Percentiles rank a stretch among this genome's conserved stretches.
Conservation (phyloP, 2,113 vertebrate genomes). For the Genyomyrus donnyi region DNA sequence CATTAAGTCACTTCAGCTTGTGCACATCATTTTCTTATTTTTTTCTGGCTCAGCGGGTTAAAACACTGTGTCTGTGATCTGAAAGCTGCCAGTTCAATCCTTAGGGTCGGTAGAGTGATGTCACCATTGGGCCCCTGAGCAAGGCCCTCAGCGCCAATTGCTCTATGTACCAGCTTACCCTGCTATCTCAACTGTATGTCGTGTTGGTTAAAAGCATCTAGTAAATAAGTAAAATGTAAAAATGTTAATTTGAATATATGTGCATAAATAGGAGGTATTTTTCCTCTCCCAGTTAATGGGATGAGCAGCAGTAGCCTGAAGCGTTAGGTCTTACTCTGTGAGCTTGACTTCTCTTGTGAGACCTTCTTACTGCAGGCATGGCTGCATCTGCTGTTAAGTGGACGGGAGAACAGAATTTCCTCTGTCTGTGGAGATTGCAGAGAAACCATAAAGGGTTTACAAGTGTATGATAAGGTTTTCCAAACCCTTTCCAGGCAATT, state of each 20-base stretch:
- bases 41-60: not conserved
- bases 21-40: constrained; percentile 12
- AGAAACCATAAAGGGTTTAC: not conserved
- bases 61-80: not conserved
- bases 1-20: not conserved
- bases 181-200: not conserved
- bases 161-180: not conserved
- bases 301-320: constrained; percentile 12
- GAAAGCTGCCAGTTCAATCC: not conserved
- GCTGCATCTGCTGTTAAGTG: not conserved
- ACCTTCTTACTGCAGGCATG: not conserved
- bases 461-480: constrained; percentile 8
- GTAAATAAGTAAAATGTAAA: not conserved
- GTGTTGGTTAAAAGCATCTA: not conserved
- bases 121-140: not conserved
- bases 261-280: not conserved
- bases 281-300: not conserved
- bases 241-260: not conserved
- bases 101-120: not conserved
- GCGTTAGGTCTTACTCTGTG: not conserved
- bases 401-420: not conserved
- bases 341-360: constrained; percentile 1
- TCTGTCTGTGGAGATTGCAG: constrained; percentile 15
- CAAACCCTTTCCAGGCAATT: constrained; percentile 23
- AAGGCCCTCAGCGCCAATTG: not conserved